Evolutionary conservation across 2,888 invertebrate genomes (phyloP), one percentile per base, ranked within the genome.

Genomic region (Ariolimax columbianus): DNA sequence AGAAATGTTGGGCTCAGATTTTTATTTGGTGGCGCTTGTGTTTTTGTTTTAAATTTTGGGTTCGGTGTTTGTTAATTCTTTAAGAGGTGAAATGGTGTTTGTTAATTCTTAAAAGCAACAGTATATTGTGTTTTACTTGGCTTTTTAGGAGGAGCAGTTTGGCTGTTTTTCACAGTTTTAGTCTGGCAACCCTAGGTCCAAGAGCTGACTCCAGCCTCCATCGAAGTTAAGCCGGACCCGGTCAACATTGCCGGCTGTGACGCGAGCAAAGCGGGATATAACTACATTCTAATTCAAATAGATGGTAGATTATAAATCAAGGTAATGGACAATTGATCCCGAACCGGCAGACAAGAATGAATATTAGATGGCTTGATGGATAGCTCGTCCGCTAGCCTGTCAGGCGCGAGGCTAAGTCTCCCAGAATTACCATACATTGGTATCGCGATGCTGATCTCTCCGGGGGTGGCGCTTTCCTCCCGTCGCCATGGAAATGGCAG

Each of bases 281-380:
- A 83, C 83, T 83, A 72, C 83, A 78, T 83, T 83, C 83, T 83
- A 83, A 83, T 83, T 83, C 83, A 83, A 83, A 83, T 78, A 83
- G 83, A 83, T 83, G 78, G 83, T 83, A 83, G 83, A 83, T 83
- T 78, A 78, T 83, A 83, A 83, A 83, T 83, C 83, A 83, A 83
- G 83, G 83, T 83, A 83, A 83, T 83, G 83, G 83, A 83, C 83
- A 78, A 83, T 83, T 83, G 83, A 83, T 83, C 83, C 78, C 51
- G 72, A 59, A 14, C 70, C 70, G 83, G 83, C 83, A 77, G 83
- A 83, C 83, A 83, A 83, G 83, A 83, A 83, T 83, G 83, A 83
- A 83, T 83, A 83, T 83, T 83, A 83, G 83, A 83, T 83, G 83
- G 78, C 68, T 83, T 83, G 83, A 83, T 83, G 83, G 83, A 83